Percentiles rank a stretch among this genome's conserved stretches.
Evolutionary conservation across 2,113 vertebrate species (phyloP).

Genomic region (Brachypodius melanocephalos): DNA sequence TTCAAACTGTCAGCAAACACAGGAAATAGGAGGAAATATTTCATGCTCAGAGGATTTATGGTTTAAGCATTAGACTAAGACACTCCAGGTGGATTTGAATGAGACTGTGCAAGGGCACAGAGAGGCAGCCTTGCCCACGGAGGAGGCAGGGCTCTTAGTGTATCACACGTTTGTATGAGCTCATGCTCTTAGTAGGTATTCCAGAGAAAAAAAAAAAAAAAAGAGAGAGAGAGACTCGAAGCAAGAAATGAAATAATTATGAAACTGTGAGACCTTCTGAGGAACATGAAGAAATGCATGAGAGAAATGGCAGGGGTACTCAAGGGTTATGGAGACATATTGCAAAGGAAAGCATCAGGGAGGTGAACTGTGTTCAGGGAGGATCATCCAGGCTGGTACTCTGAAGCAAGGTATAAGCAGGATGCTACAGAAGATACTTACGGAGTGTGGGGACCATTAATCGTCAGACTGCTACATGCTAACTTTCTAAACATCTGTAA

Average conservation of each 20-base stretch:
- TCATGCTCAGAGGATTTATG: not conserved
- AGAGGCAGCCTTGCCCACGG: not conserved
- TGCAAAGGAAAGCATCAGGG: not conserved
- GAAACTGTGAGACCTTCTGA: not conserved
- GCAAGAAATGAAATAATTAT: not conserved
- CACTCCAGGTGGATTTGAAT: not conserved
- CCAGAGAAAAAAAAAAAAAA: not conserved
- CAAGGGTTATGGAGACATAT: not conserved
- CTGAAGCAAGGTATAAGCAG: not conserved
- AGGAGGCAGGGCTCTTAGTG: not conserved
- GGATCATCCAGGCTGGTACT: not conserved
- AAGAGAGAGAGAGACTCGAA: not conserved
- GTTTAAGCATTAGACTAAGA: not conserved
- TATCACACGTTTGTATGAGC: not conserved
- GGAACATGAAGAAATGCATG: not conserved
- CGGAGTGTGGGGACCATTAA: not conserved
- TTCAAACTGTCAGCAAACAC: not conserved
- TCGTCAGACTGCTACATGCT: not conserved
- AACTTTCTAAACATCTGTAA: not conserved
- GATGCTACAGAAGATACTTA: not conserved
- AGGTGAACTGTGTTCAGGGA: not conserved
- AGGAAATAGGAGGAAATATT: not conserved
- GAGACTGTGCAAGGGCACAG: not conserved
- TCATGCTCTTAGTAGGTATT: not conserved
- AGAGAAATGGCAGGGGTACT: not conserved